Evolutionary conservation across 2,888 invertebrate species (phyloP).

Genomic region (Diarsia dahlii): DNA sequence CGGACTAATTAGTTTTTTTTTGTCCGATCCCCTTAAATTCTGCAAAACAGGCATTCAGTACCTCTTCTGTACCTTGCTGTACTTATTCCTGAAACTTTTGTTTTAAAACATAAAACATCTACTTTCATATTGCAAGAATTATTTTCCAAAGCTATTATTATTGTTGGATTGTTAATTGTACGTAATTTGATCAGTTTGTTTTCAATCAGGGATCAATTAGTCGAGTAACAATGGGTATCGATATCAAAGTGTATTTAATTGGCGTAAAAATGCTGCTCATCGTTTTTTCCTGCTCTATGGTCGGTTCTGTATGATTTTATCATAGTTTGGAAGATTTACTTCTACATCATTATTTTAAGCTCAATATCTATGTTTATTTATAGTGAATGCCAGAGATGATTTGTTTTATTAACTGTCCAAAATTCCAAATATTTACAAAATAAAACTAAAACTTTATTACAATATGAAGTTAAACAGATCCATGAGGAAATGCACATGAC

Average conservation of each 20-base stretch:
- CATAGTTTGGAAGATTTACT: neutral
- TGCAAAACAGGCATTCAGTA: too few relatives aligned
- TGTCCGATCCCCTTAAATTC: too few relatives aligned
- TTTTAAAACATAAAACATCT: neutral
- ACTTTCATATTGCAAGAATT: slow-evolving; percentile 13
- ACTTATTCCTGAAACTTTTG: neutral
- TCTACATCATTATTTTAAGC: neutral
- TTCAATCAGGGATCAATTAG: slow-evolving; percentile 63
- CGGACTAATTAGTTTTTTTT: too few relatives aligned
- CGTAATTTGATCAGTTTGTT: slow-evolving; percentile 59
- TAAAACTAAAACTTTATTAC: slow-evolving; percentile 37
- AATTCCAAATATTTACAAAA: slow-evolving; percentile 32
- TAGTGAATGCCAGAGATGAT: neutral
- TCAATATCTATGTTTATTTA: neutral
- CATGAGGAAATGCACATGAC: slow-evolving; percentile 54
- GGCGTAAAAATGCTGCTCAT: slow-evolving; percentile 24
- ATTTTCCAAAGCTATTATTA: slow-evolving; percentile 3
- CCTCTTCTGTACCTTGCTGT: too few relatives aligned
- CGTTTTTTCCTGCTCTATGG: slow-evolving; percentile 9
- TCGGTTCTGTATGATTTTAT: neutral
- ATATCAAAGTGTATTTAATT: slow-evolving; percentile 50
- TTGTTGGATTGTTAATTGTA: slow-evolving; percentile 17
- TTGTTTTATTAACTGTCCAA: slow-evolving; percentile 1
- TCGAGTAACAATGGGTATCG: slow-evolving; percentile 42
- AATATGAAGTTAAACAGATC: slow-evolving; percentile 49